Evolutionary conservation across 2,113 vertebrate species (phyloP).

Genomic region (Balaeniceps rex): DNA sequence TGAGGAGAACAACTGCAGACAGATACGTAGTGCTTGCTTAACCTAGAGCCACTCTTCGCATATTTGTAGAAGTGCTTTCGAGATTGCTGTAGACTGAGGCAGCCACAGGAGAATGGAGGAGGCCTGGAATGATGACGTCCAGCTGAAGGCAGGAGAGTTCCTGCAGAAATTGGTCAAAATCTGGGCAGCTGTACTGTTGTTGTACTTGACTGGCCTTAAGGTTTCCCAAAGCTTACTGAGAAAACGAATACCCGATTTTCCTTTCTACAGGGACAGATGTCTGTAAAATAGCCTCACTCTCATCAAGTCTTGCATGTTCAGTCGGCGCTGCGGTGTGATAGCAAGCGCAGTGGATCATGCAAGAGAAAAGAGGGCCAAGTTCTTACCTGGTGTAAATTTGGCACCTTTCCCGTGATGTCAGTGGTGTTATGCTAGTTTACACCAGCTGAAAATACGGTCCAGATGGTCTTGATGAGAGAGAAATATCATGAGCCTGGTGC

Average conservation of each 20-base stretch:
- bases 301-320: accelerated
- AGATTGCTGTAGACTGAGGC: background rate
- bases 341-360: accelerated
- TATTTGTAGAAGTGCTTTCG: background rate
- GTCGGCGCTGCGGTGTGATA: accelerated
- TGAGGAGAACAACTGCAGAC: background rate
- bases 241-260: background rate
- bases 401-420: background rate
- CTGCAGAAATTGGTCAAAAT: background rate
- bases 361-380: background rate
- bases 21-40: background rate
- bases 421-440: background rate
- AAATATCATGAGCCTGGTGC: background rate
- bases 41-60: background rate
- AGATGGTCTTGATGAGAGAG: background rate
- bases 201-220: background rate
- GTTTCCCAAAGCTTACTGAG: background rate
- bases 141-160: background rate
- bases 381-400: background rate
- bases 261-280: background rate
- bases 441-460: background rate
- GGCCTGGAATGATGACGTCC: background rate
- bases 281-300: background rate
- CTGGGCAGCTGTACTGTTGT: background rate
- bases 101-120: background rate